These are phyloP conservation scores for Peromyscus eremicus DNA, from an alignment of 2,797 vertebrate species.

Conservation along the genomic window DNA sequence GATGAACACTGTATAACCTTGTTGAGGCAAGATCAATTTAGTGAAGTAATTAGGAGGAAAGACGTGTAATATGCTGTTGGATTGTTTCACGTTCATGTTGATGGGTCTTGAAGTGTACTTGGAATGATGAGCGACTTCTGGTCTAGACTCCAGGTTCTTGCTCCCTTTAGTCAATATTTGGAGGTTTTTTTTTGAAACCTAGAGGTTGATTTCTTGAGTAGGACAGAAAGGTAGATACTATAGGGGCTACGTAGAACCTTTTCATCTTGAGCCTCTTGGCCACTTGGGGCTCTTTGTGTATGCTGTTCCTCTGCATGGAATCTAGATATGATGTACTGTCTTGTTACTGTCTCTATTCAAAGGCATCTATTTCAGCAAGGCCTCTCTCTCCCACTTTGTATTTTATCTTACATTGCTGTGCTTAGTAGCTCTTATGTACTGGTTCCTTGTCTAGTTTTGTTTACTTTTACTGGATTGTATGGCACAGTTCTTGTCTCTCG, in stretches of 20 bases:
- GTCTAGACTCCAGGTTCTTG: background rate
- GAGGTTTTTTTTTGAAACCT: background rate
- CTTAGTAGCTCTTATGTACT: background rate
- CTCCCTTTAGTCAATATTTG: background rate
- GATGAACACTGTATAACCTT: background rate
- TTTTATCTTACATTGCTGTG: background rate
- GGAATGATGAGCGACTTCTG: conserved; percentile 2
- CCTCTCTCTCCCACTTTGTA: background rate
- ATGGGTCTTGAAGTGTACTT: background rate
- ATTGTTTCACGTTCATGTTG: background rate
- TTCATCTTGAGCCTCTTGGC: background rate
- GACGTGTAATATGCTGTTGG: background rate
- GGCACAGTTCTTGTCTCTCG: background rate
- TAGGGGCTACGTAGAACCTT: background rate
- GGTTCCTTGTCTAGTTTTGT: background rate
- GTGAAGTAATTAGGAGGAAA: background rate
- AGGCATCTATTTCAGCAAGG: background rate
- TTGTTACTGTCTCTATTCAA: background rate
- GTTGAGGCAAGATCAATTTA: background rate
- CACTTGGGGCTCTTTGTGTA: background rate
- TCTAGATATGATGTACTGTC: background rate
- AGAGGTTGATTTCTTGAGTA: conserved; percentile 3
- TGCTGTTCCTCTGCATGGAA: background rate
- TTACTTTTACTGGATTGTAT: background rate
- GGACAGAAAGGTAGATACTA: background rate